A percentile compares a stretch with the other conserved stretches of the same genome.
phyloP scores from a whole-genome alignment of 2,888 invertebrate species.

The Tiphia femorata region DNA sequence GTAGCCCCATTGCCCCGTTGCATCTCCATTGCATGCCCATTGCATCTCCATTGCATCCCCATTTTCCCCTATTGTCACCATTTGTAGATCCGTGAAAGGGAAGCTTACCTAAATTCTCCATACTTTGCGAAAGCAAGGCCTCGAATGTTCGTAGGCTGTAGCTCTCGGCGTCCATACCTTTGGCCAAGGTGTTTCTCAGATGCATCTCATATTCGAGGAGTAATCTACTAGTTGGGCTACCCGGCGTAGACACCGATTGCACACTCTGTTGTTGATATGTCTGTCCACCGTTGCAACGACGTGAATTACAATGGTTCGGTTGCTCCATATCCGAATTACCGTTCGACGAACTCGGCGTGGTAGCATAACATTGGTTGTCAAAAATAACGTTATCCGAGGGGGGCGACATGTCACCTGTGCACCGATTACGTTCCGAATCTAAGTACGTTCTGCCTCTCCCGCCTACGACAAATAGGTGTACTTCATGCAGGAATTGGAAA shows the following conservation, averaged over 20 bases:
- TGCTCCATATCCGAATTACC: slow-evolving; percentile 92
- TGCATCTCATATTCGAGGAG: slow-evolving; percentile 95
- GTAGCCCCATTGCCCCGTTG: too few species aligned
- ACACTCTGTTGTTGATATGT: slow-evolving; percentile 70
- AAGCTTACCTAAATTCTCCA: slow-evolving; percentile 89
- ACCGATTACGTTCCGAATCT: slow-evolving; percentile 74
- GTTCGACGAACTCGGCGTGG: slow-evolving; percentile 93
- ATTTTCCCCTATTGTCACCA: too few species aligned
- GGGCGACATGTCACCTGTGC: slow-evolving; percentile 78
- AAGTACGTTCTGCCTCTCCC: slow-evolving; percentile 72
- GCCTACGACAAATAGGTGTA: slow-evolving; percentile 68
- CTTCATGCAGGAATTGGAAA: slow-evolving; percentile 56
- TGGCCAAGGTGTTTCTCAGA: slow-evolving; percentile 90
- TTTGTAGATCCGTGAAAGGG: too few species aligned
- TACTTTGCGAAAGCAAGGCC: slow-evolving; percentile 91
- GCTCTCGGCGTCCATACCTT: slow-evolving; percentile 96
- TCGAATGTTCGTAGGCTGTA: slow-evolving; percentile 95
- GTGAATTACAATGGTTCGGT: slow-evolving; percentile 72
- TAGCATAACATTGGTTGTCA: slow-evolving; percentile 95
- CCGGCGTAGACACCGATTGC: slow-evolving; percentile 74
- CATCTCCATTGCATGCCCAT: too few species aligned
- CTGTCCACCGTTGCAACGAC: slow-evolving; percentile 63
- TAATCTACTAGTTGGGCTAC: slow-evolving; percentile 86
- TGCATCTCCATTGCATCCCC: too few species aligned
- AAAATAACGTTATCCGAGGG: slow-evolving; percentile 95